Base-by-base conservation (phyloP, 2,888 invertebrate genomes). In the Phanerotoma sp. region DNA sequence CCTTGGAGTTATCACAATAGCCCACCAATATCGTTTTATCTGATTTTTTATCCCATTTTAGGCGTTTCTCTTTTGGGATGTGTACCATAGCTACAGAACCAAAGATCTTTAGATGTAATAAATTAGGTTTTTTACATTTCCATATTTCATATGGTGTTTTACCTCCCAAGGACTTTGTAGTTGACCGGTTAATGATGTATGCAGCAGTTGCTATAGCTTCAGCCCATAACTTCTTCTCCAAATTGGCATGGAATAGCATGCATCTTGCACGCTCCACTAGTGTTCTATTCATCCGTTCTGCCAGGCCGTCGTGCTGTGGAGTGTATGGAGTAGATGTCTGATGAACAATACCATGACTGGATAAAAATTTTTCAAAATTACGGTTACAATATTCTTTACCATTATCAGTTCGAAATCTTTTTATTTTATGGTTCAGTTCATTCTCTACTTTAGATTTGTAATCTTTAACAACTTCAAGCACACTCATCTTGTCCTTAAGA, bases 81-180 rank as follows among this genome's bases (percentile, higher is more conserved):
- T 25, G 25, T 25, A 25, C 25, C 25, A 25, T 25, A 25, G 25
- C 25, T 5, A 25, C 25, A 25, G 25, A 25, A 25, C 77, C 78
- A 68, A 79, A 79, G 22, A 69, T 63, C 40, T 64, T 61, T 15
- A 78, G 48, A 15, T 71, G 61, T 25, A 50, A 53, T 1, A 79
- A 28, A 49, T 72, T 60, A 15, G 69, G 71, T 58, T 70, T 73
- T 5, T 61, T 58, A 15, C 67, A 65, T 32, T 65, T 58, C 74
- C 77, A 77, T 3, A 67, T 18, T 58, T 77, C 75, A 50, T 67
- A 66, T 1, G 76, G 71, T 4, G 72, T 74, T 54, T 60, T 61
- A n/a, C 45, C 54, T 2, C n/a, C 13, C 6, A 57, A 45, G 5
- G 60, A 55, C 3, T 22, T 59, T 25, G 58, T 59, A 20, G 66